Percentiles rank a stretch among this genome's conserved stretches.
These are phyloP conservation scores for Delia radicum DNA, from an alignment of 1,140 invertebrate genomes.

Conservation along the genomic window DNA sequence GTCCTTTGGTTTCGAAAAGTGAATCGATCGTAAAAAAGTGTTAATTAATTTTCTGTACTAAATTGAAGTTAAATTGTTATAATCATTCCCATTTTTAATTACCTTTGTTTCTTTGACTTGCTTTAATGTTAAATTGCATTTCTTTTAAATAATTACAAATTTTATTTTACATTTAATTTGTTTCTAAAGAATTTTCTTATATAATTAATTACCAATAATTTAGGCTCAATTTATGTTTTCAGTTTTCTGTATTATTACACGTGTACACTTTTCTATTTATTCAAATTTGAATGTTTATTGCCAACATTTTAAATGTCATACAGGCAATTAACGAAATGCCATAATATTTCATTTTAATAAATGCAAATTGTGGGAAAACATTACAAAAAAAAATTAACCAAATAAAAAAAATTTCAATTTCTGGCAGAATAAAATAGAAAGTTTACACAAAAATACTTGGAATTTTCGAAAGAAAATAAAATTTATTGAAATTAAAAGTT, in stretches of 20 bases:
- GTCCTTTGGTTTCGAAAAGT: too few relatives aligned
- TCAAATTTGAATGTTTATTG: not conserved
- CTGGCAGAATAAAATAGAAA: too few relatives aligned
- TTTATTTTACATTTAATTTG: not conserved
- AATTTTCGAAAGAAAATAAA: too few relatives aligned
- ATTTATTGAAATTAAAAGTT: too few relatives aligned
- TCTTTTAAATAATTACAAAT: not conserved
- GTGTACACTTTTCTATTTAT: not conserved
- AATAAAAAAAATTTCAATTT: too few relatives aligned
- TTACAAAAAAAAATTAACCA: not conserved
- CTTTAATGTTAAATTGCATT: too few relatives aligned
- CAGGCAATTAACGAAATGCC: slow-evolving; percentile 7
- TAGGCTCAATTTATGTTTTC: not conserved
- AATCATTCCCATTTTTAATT: too few relatives aligned
- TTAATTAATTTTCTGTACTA: too few relatives aligned
- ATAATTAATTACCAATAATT: not conserved
- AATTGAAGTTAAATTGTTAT: too few relatives aligned
- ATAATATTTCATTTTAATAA: not conserved
- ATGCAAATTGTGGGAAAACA: not conserved
- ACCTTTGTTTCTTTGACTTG: too few relatives aligned
- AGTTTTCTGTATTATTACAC: not conserved
- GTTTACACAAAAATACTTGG: too few relatives aligned
- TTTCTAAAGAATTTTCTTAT: not conserved
- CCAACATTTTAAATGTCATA: slow-evolving; percentile 11
- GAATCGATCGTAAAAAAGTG: too few relatives aligned